Evolutionary conservation across 2,797 vertebrate genomes (phyloP).

Genomic region (Cetoscarus ocellatus): DNA sequence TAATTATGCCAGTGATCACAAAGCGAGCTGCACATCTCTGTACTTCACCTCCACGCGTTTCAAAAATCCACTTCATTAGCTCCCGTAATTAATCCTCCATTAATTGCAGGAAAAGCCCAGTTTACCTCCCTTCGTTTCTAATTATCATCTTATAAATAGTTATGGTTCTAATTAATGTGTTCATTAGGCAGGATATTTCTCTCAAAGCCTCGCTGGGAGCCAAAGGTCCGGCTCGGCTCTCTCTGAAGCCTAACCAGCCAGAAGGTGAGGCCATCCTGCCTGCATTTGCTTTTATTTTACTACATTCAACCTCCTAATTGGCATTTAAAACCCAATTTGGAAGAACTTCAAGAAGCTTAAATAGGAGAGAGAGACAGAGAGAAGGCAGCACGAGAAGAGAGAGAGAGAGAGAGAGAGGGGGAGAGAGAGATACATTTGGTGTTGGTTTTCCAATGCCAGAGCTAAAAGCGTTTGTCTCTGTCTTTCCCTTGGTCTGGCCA

Average conservation of each 20-base stretch:
- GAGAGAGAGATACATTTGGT: constrained; percentile 83
- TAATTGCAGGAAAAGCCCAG: constrained; percentile 99
- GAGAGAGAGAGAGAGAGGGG: constrained; percentile 75
- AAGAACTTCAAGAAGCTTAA: constrained; percentile 98
- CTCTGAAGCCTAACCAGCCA: constrained; percentile 99
- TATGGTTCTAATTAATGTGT: constrained; percentile 99
- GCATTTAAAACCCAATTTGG: constrained; percentile 99
- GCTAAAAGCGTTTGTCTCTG: constrained; percentile 69
- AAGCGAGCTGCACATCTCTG: constrained; percentile 96
- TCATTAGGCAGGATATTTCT: constrained; percentile 99
- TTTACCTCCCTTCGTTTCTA: constrained; percentile 99
- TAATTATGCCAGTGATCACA: constrained; percentile 99
- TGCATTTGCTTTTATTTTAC: constrained; percentile 99
- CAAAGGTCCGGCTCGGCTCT: constrained; percentile 95
- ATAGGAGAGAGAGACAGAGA: constrained; percentile 82
- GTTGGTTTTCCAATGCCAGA: constrained; percentile 80
- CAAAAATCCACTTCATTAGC: constrained; percentile 99
- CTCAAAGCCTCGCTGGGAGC: constrained; percentile 99
- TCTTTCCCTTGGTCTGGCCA: constrained; percentile 70
- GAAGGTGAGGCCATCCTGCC: constrained; percentile 99
- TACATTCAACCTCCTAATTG: constrained; percentile 99
- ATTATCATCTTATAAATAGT: constrained; percentile 99
- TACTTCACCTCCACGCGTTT: constrained; percentile 99
- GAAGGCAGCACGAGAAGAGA: constrained; percentile 63
- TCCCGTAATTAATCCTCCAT: constrained; percentile 99